A percentile compares a stretch with the other conserved stretches of the same genome.
Conservation (phyloP, 1,140 invertebrate species). For the Oncopeltus fasciatus region DNA sequence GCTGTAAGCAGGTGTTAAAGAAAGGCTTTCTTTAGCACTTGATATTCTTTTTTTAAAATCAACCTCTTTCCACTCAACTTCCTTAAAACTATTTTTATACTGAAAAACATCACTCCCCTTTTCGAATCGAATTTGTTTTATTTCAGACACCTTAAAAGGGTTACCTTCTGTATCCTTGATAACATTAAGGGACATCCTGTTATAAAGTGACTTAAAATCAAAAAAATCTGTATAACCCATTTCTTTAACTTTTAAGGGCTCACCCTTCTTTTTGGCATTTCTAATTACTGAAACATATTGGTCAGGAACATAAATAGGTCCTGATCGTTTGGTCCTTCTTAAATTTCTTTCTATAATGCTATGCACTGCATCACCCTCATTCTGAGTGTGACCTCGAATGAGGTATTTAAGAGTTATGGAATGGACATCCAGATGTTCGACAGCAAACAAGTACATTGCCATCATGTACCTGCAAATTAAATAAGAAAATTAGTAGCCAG, state of each 20-base stretch:
- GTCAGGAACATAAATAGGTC: conserved; percentile 1
- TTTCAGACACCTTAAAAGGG: no score
- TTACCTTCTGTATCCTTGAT: no score
- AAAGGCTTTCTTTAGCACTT: no score
- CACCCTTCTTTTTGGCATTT: conserved; percentile 5
- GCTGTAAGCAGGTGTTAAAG: no score
- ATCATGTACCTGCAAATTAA: conserved; percentile 9
- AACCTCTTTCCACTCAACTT: no score
- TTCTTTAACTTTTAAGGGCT: neutral
- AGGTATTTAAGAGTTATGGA: conserved; percentile 20
- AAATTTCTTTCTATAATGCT: conserved; percentile 1
- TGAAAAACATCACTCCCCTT: no score
- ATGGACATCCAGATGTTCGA: conserved; percentile 13
- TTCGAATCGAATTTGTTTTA: no score
- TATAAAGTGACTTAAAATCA: no score
- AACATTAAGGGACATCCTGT: no score
- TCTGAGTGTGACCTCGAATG: conserved; percentile 18
- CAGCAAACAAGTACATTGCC: conserved; percentile 12
- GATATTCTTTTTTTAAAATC: no score
- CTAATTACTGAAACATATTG: conserved; percentile 4
- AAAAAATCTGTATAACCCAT: neutral
- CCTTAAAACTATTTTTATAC: no score
- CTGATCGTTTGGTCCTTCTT: neutral
- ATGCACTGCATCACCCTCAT: conserved; percentile 14
- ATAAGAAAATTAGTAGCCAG: neutral